Conservation (phyloP, 2,113 vertebrate genomes). For the Rhinopomastus cyanomelas region DNA sequence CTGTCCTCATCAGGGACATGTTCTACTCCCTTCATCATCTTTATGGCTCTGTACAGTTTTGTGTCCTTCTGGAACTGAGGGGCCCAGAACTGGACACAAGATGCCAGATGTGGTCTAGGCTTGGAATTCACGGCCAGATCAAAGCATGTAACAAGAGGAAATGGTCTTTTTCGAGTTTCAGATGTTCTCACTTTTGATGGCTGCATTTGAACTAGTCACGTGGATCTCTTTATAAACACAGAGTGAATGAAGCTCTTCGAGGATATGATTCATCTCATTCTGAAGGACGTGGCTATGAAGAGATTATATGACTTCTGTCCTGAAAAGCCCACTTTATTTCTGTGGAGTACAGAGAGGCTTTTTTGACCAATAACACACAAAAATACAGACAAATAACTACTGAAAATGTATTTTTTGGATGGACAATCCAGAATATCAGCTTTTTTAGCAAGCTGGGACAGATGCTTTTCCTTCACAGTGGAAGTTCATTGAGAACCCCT, state of each 20-base stretch:
- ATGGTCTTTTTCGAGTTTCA: not conserved
- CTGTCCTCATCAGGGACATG: no score
- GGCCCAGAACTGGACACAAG: no score
- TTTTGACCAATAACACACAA: not conserved
- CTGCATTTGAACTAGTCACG: not conserved
- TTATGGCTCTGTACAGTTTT: no score
- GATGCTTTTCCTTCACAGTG: not conserved
- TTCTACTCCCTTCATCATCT: no score
- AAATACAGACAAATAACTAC: not conserved
- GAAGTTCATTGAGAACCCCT: not conserved
- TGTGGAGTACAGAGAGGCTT: not conserved
- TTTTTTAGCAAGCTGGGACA: not conserved
- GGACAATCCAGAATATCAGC: not conserved
- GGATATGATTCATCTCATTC: not conserved
- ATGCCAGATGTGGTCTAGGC: no score
- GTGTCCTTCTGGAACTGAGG: no score
- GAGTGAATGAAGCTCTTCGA: not conserved
- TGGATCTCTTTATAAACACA: not conserved
- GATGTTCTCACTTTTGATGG: not conserved
- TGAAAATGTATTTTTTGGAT: not conserved
- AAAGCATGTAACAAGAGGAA: no score
- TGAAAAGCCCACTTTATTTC: not conserved
- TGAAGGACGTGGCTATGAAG: not conserved
- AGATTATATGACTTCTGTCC: not conserved
- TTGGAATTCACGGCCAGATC: not conserved